Percentiles rank a stretch among this genome's conserved stretches.
phyloP scores from a whole-genome alignment of 2,888 invertebrate genomes.

The Cerceris rybyensis region DNA sequence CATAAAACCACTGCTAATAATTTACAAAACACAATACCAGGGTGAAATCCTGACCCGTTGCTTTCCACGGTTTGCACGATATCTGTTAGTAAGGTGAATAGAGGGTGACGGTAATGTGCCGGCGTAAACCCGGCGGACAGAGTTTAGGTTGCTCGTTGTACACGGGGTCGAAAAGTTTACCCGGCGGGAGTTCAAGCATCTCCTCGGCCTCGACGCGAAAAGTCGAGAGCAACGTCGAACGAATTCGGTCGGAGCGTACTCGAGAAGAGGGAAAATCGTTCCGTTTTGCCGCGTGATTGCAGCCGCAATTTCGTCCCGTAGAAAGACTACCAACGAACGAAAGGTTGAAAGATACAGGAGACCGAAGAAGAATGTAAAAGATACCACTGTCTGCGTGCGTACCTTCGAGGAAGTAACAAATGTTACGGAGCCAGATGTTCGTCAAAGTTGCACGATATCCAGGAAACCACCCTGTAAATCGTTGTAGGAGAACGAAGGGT shows the following conservation, averaged over 20 bases:
- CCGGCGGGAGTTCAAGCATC: neutral
- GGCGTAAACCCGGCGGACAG: neutral
- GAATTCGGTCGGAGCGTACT: neutral
- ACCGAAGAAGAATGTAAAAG: slow-evolving; percentile 11
- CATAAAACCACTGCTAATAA: no score
- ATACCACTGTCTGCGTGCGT: slow-evolving; percentile 26
- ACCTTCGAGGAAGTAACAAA: slow-evolving; percentile 40
- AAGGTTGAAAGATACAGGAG: neutral
- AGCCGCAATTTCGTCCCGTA: slow-evolving; percentile 23
- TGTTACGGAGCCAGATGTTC: slow-evolving; percentile 45
- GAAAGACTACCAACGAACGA: neutral
- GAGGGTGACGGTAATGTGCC: no score
- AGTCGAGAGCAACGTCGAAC: slow-evolving; percentile 16
- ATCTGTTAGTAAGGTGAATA: no score
- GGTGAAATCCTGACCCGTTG: no score
- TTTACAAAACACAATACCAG: no score
- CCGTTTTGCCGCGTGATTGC: slow-evolving; percentile 26
- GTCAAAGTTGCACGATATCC: slow-evolving; percentile 59
- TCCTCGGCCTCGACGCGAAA: neutral
- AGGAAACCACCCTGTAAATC: slow-evolving; percentile 39
- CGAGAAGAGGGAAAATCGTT: slow-evolving; percentile 6
- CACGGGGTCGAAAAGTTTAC: neutral
- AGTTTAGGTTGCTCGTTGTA: neutral
- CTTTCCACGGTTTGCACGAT: no score
- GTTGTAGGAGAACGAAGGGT: slow-evolving; percentile 26